Conservation (phyloP, 2,797 vertebrate species). For the Ptychobarbus kaznakovi region DNA sequence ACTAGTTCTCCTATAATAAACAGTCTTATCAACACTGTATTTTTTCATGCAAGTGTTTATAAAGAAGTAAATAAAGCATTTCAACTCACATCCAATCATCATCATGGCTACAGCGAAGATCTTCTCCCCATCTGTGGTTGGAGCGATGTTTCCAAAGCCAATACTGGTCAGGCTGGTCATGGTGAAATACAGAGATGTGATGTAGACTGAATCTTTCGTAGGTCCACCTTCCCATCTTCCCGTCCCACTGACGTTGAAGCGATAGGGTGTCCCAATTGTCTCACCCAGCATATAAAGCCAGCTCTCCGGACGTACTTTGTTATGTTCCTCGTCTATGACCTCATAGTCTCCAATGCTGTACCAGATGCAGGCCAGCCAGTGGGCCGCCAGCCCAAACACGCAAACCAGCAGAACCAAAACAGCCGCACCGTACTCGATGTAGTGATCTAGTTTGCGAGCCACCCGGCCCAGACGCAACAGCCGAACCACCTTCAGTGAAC, state of each 20-base stretch:
- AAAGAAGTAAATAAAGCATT: not conserved
- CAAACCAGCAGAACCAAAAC: constrained; percentile 97
- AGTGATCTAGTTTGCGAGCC: constrained; percentile 97
- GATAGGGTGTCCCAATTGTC: constrained; percentile 91
- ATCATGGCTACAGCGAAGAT: constrained; percentile 99
- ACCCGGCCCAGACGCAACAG: constrained; percentile 95
- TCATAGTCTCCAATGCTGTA: constrained; percentile 99
- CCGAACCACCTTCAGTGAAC: constrained; percentile 95
- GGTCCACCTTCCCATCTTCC: constrained; percentile 98
- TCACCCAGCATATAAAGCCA: constrained; percentile 95
- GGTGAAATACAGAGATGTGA: constrained; percentile 96
- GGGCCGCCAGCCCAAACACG: constrained; percentile 95
- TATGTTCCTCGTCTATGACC: constrained; percentile 94
- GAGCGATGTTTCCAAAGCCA: constrained; percentile 98
- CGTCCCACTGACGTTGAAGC: constrained; percentile 88
- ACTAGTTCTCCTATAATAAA: not conserved
- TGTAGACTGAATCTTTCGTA: constrained; percentile 97
- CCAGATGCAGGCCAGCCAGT: constrained; percentile 99
- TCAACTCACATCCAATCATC: constrained; percentile 99
- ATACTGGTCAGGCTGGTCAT: constrained; percentile 99
- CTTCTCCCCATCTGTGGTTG: constrained; percentile 97
- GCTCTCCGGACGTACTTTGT: constrained; percentile 89
- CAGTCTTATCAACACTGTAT: not conserved
- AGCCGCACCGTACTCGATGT: constrained; percentile 96
- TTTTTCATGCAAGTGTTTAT: not conserved